Evolutionary conservation across 2,113 vertebrate genomes (phyloP).

Genomic region (Microtus oregoni): DNA sequence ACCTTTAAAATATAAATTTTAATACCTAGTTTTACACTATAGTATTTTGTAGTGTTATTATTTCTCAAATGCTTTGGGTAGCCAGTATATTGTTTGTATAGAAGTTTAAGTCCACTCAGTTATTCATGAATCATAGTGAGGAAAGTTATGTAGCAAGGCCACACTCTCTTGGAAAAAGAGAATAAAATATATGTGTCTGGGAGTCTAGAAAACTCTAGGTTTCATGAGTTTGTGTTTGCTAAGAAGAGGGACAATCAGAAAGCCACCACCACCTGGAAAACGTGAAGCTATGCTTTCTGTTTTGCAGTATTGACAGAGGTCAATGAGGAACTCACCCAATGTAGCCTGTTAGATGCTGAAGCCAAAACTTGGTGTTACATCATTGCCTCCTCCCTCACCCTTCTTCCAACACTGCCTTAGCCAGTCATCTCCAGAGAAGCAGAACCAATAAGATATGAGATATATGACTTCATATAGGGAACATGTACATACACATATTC

Average conservation of each 20-base stretch:
- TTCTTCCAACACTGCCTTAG: neutral
- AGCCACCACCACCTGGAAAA: neutral
- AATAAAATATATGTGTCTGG: neutral
- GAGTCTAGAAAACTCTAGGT: constrained; percentile 1
- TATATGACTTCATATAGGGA: neutral
- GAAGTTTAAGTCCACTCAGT: neutral
- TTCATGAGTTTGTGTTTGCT: constrained; percentile 43
- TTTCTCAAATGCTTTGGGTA: neutral
- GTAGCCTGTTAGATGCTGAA: neutral
- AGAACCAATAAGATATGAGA: neutral
- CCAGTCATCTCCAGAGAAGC: constrained; percentile 8
- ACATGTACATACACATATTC: no score
- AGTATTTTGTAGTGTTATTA: neutral
- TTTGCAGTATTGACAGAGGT: neutral
- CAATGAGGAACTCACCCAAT: neutral
- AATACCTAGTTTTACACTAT: neutral
- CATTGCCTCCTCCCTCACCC: neutral
- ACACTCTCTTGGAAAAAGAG: neutral
- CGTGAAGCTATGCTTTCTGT: neutral
- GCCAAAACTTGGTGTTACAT: neutral
- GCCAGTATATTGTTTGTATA: neutral
- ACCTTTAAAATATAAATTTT: neutral
- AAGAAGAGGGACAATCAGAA: neutral
- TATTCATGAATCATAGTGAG: neutral
- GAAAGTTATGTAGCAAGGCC: neutral